Evolutionary conservation across 2,888 invertebrate genomes (phyloP).

Genomic region (Drosophila pullipes): DNA sequence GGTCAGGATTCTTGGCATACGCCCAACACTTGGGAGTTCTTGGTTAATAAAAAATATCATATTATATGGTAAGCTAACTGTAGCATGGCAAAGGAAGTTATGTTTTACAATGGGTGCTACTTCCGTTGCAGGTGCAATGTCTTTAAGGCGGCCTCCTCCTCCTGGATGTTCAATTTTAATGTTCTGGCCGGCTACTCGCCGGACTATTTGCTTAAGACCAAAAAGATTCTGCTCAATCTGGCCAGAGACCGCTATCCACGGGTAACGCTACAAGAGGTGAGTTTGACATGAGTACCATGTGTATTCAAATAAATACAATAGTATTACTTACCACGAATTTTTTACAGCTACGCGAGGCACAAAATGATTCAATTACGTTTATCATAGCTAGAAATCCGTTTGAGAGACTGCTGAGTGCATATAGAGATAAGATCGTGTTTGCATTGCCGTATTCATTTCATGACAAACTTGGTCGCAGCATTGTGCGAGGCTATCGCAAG

Average conservation of each 20-base stretch:
- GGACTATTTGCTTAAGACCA: constrained; percentile 91
- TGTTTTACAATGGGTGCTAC: background rate
- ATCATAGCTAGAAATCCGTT: constrained; percentile 93
- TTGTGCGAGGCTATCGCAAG: constrained; percentile 90
- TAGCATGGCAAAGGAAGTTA: background rate
- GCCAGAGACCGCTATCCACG: constrained; percentile 93
- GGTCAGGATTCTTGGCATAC: constrained; percentile 86
- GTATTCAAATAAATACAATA: background rate
- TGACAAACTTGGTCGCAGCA: constrained; percentile 91
- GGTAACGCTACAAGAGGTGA: constrained; percentile 89
- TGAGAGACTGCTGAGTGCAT: constrained; percentile 92
- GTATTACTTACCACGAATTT: background rate
- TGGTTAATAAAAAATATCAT: constrained; percentile 92
- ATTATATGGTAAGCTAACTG: constrained; percentile 89
- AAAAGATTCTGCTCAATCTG: constrained; percentile 91
- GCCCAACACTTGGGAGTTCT: constrained; percentile 94
- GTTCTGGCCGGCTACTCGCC: constrained; percentile 93
- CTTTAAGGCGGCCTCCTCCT: constrained; percentile 94
- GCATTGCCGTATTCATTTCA: constrained; percentile 93
- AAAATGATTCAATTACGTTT: constrained; percentile 92
- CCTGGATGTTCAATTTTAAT: constrained; percentile 97
- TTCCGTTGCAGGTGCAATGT: constrained; percentile 89
- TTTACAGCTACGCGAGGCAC: constrained; percentile 88
- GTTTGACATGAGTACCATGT: background rate
- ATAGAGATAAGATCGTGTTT: constrained; percentile 93